These are phyloP conservation scores for Cataglyphis rosenhaueri DNA, from an alignment of 2,888 invertebrate species.

Conservation along the genomic window DNA sequence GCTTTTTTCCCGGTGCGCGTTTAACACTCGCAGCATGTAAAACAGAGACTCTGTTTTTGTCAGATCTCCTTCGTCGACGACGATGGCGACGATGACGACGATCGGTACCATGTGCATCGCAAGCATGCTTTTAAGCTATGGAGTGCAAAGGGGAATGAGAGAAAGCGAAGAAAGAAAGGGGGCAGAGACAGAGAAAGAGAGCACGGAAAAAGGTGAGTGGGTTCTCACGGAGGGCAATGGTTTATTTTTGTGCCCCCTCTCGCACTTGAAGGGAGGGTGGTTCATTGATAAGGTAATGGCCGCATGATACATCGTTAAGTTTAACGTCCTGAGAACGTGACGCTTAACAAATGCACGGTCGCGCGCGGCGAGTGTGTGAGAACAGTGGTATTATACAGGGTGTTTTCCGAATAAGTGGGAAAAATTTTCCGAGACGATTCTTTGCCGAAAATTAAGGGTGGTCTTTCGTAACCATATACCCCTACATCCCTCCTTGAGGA, in stretches of 20 bases:
- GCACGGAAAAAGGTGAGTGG: constrained; percentile 65
- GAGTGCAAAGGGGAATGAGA: constrained; percentile 73
- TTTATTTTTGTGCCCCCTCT: constrained; percentile 83
- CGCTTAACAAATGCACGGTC: constrained; percentile 61
- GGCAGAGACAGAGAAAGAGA: constrained; percentile 53
- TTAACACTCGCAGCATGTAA: constrained; percentile 30
- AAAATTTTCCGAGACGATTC: too few species aligned
- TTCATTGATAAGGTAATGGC: constrained; percentile 83
- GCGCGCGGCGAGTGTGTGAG: constrained; percentile 43
- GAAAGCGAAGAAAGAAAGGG: constrained; percentile 59
- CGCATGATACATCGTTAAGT: constrained; percentile 74
- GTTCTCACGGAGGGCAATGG: constrained; percentile 79
- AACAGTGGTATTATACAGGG: not conserved
- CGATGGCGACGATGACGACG: constrained; percentile 44
- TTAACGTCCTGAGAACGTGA: constrained; percentile 72
- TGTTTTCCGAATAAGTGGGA: too few species aligned
- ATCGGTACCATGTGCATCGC: constrained; percentile 65
- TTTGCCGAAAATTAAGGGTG: too few species aligned
- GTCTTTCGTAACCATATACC: too few species aligned
- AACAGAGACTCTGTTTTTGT: constrained; percentile 65
- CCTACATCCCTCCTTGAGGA: too few species aligned
- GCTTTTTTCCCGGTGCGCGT: constrained; percentile 12
- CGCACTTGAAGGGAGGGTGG: constrained; percentile 76
- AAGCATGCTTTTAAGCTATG: constrained; percentile 60
- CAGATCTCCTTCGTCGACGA: constrained; percentile 57